Evolutionary conservation across 2,113 vertebrate species (phyloP), one percentile per base, ranked within the genome.

Genomic region (Brachyhypopomus occidentalis): DNA sequence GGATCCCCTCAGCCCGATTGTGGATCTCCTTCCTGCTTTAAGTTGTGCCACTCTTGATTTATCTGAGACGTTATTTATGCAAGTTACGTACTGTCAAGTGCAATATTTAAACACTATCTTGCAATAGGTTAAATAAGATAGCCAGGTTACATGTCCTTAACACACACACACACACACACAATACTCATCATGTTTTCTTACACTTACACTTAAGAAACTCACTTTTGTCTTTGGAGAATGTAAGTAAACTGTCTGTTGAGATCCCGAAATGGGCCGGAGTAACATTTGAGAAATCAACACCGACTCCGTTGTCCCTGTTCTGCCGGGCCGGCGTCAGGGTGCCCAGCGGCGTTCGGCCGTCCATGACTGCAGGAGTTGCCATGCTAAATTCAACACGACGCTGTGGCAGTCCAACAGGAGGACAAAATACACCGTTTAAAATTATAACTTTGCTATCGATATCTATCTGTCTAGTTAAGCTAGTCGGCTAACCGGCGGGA

Each of bases 31-130:
- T 19, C 92, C 87, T 0, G 80, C 75, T 77, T 93, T 94, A 14
- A 94, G 67, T 75, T 93, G 90, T n/a, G 90, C 88, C n/a, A 93
- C 60, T 79, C 89, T 89, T 34, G 90, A 91, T 78, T 91, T 94
- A 80, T 92, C 92, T 94, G 72, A 45, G 41, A 52, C 11, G 45
- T 14, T 14, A 14, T 14, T 52, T 52, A 14, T 60, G 45, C 4
- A 27, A 2, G 25, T 1, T 1, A 38, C 30, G 30, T 30, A 41
- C 41, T 41, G 2, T 41, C 41, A 7, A 41, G 45, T 52, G 11
- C 45, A 52, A 52, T 52, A 52, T 14, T 14, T 52, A 0, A 52
- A 52, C 12, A 52, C 8, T 3, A 52, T 14, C 45, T 52, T 12
- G 45, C 45, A 14, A 2, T 14, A 52, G 12, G 45, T 52, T 52